These are phyloP conservation scores for Herminia tarsipennalis DNA, from an alignment of 2,888 invertebrate genomes.

Conservation along the genomic window DNA sequence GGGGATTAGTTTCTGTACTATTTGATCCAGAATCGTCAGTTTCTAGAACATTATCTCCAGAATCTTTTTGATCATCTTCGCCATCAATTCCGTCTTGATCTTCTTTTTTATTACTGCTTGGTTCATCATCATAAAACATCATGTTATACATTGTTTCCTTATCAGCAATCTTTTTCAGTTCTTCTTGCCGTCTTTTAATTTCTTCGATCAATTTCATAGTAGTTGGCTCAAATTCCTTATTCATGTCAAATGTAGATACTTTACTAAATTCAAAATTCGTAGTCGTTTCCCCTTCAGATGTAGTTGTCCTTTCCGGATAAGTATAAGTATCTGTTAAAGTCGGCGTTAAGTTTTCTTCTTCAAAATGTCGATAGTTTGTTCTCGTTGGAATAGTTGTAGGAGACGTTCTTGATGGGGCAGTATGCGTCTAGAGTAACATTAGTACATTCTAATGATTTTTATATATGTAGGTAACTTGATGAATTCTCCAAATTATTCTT, in stretches of 20 bases:
- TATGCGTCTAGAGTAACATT: constrained; percentile 23
- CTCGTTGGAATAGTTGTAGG: constrained; percentile 49
- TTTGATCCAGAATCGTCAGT: constrained; percentile 8
- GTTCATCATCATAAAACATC: constrained; percentile 64
- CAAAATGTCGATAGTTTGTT: constrained; percentile 48
- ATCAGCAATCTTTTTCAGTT: constrained; percentile 34
- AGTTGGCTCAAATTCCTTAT: constrained; percentile 12
- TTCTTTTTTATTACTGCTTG: constrained; percentile 40
- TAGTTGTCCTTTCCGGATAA: constrained; percentile 24
- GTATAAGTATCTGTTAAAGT: neutral
- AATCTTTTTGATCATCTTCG: constrained; percentile 47
- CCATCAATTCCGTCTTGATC: constrained; percentile 37
- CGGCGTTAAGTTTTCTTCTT: constrained; percentile 23
- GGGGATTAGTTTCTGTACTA: too few species aligned
- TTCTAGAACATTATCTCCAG: too few species aligned
- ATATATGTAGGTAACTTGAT: neutral
- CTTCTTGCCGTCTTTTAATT: constrained; percentile 27
- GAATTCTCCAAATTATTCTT: neutral
- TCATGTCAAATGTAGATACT: constrained; percentile 33
- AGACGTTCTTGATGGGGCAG: constrained; percentile 50
- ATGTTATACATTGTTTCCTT: constrained; percentile 57
- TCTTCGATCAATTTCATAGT: constrained; percentile 12
- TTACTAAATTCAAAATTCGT: constrained; percentile 18
- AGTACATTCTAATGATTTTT: neutral
- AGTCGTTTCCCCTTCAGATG: constrained; percentile 32